Conservation (phyloP, 2,888 invertebrate genomes). For the Dinocampus coccinellae region DNA sequence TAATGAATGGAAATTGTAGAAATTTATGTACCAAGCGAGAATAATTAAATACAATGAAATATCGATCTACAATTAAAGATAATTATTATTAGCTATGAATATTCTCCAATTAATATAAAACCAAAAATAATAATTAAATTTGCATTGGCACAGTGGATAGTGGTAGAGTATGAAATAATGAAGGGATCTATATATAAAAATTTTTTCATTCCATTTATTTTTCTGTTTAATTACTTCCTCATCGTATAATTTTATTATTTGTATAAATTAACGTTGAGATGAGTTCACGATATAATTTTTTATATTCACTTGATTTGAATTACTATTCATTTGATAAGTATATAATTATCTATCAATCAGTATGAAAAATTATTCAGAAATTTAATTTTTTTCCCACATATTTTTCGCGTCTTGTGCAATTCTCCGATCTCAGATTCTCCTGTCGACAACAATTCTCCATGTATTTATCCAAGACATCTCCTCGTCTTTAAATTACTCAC, state of each 20-base stretch:
- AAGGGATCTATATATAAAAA: background rate
- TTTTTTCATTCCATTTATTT: too few species aligned
- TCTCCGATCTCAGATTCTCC: too few species aligned
- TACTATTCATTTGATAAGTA: background rate
- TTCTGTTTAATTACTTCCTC: background rate
- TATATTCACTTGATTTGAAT: background rate
- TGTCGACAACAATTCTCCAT: too few species aligned
- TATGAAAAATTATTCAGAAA: too few species aligned
- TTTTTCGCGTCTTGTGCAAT: too few species aligned
- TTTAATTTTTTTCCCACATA: too few species aligned
- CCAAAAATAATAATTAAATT: background rate
- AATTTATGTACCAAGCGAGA: background rate
- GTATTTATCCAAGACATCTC: too few species aligned
- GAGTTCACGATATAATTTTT: background rate
- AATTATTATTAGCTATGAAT: background rate
- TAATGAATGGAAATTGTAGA: background rate
- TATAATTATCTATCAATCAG: too few species aligned
- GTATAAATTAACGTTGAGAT: background rate
- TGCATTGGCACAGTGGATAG: background rate
- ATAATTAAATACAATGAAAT: background rate
- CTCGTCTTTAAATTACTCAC: slow-evolving; percentile 33
- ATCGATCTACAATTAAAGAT: background rate
- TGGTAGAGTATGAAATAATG: background rate
- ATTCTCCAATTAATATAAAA: background rate
- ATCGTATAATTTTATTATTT: background rate